phyloP scores from a whole-genome alignment of 2,888 invertebrate species.

The Tetanocera ferruginea region DNA sequence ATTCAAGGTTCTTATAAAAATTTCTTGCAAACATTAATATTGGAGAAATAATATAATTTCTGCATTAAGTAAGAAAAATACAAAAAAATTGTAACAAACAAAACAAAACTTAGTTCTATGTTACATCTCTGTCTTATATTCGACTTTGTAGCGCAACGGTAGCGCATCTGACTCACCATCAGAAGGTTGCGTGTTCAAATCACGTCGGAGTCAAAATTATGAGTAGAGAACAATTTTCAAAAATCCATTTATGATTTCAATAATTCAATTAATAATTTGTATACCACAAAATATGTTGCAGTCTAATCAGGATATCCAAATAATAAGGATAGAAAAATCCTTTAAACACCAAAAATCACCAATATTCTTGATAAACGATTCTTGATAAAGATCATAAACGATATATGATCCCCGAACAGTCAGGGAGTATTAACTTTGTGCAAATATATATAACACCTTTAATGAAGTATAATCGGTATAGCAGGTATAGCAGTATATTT shows the following conservation, averaged over 20 bases:
- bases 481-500: too few relatives aligned
- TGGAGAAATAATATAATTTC: background rate
- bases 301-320: background rate
- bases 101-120: background rate
- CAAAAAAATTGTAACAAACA: background rate
- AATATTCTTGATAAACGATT: too few relatives aligned
- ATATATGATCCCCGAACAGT: too few relatives aligned
- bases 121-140: too few relatives aligned
- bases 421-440: too few relatives aligned
- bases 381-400: too few relatives aligned
- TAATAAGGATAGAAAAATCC: background rate
- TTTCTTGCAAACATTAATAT: background rate
- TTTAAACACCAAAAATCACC: too few relatives aligned
- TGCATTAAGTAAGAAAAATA: background rate
- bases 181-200: conserved; percentile 67
- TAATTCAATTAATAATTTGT: background rate
- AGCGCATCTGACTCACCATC: conserved; percentile 60
- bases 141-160: conserved; percentile 62
- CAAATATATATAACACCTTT: too few relatives aligned
- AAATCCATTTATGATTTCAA: background rate
- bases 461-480: too few relatives aligned
- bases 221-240: background rate
- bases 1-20: too few relatives aligned
- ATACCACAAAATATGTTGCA: background rate
- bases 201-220: conserved; percentile 62